phyloP scores from a whole-genome alignment of 2,797 vertebrate genomes.

The Cossypha caffra region DNA sequence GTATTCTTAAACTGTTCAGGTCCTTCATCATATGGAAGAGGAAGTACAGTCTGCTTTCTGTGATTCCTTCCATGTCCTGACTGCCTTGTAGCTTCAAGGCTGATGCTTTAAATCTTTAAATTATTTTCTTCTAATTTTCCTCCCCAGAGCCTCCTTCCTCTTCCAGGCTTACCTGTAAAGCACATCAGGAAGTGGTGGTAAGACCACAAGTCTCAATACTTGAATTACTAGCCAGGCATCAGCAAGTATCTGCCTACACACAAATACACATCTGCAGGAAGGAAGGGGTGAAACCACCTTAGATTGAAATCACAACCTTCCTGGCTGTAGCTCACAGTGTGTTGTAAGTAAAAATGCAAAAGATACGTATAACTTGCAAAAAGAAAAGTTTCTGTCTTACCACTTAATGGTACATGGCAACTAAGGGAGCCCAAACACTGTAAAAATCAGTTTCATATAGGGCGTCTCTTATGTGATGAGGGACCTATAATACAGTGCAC shows the following conservation, averaged over 20 bases:
- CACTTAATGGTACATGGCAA: not conserved
- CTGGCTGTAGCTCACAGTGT: not conserved
- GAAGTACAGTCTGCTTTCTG: not conserved
- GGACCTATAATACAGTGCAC: not conserved
- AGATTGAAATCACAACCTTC: slow-evolving; percentile 36
- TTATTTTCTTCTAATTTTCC: not conserved
- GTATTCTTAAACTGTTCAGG: not conserved
- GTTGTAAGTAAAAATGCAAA: not conserved
- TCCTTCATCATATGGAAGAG: not conserved
- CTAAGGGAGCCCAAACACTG: not conserved
- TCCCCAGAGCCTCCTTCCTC: not conserved
- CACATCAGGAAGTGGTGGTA: slow-evolving; percentile 25
- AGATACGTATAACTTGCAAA: not conserved
- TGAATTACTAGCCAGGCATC: slow-evolving; percentile 18
- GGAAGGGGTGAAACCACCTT: slow-evolving; percentile 38
- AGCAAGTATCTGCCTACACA: slow-evolving; percentile 27
- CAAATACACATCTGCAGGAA: slow-evolving; percentile 25
- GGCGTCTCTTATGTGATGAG: not conserved
- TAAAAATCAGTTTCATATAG: not conserved
- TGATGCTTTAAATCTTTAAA: not conserved
- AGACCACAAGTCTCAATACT: slow-evolving; percentile 12
- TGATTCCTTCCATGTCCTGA: not conserved
- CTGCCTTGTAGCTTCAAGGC: not conserved
- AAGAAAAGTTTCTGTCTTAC: not conserved
- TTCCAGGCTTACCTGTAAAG: slow-evolving; percentile 14